These are phyloP conservation scores for Cyphomyrmex costatus DNA, from an alignment of 1,140 invertebrate species.

Conservation along the genomic window DNA sequence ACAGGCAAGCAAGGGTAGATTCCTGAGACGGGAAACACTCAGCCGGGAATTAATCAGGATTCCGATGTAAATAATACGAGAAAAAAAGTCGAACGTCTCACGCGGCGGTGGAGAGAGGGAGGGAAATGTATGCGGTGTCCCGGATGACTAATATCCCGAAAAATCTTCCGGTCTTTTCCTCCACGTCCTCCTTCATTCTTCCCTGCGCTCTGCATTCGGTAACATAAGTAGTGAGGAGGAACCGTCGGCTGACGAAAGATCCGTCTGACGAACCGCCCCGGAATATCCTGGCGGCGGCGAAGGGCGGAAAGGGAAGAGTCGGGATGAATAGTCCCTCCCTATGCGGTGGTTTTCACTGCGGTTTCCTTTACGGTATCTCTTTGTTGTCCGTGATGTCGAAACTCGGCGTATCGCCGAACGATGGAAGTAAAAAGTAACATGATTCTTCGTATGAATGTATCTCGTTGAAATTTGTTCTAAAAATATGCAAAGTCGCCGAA, in stretches of 20 bases:
- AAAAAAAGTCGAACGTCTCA: slow-evolving; percentile 28
- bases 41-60: slow-evolving; percentile 67
- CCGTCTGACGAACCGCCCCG: no score
- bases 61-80: slow-evolving; percentile 68
- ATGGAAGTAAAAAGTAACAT: neutral
- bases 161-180: slow-evolving; percentile 10
- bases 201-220: neutral
- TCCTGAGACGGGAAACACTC: slow-evolving; percentile 43
- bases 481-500: slow-evolving; percentile 15
- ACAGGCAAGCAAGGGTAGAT: slow-evolving; percentile 4
- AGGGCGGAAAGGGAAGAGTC: neutral
- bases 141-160: slow-evolving; percentile 62
- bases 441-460: neutral
- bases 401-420: neutral
- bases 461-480: slow-evolving; percentile 7
- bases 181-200: neutral
- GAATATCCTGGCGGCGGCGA: neutral
- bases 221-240: neutral
- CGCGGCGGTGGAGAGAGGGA: neutral
- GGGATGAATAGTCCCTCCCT: slow-evolving; percentile 28
- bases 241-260: slow-evolving; percentile 6
- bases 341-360: neutral
- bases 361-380: slow-evolving; percentile 31
- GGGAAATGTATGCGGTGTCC: slow-evolving; percentile 31
- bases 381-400: slow-evolving; percentile 1